Conservation (phyloP, 92 coral and sea anemone genomes). For the Isaurus tuberculatus region DNA sequence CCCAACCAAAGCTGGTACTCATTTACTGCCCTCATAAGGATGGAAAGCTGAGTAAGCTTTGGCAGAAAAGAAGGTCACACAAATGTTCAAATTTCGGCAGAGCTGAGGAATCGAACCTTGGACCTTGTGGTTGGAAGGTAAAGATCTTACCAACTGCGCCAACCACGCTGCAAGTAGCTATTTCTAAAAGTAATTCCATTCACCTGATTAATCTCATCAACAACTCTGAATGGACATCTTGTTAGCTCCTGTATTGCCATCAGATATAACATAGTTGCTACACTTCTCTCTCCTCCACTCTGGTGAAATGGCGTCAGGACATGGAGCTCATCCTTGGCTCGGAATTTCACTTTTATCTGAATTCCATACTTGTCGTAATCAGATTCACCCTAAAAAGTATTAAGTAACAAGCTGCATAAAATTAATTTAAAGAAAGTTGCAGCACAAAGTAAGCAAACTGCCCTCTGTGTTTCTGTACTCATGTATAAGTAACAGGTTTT, state of each 20-base stretch:
- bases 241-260: constrained; percentile 98
- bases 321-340: constrained; percentile 93
- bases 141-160: no score
- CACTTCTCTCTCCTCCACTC: constrained; percentile 98
- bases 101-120: no score
- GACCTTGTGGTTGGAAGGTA: no score
- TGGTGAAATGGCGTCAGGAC: constrained; percentile 96
- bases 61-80: no score
- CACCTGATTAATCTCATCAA: constrained; percentile 99
- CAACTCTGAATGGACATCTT: constrained; percentile 94
- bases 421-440: background rate
- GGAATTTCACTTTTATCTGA: constrained; percentile 96
- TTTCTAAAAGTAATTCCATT: background rate
- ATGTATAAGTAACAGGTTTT: no score
- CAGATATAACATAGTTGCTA: constrained; percentile 91
- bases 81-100: no score
- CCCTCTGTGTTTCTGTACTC: no score
- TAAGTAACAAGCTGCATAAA: background rate
- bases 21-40: no score
- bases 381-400: constrained; percentile 71
- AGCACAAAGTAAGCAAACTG: no score
- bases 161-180: no score
- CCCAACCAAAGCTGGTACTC: no score
- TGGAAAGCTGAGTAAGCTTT: no score
- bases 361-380: constrained; percentile 95